Percentiles rank a stretch among this genome's conserved stretches.
These are phyloP conservation scores for Trichacis sp. DNA, from an alignment of 2,888 invertebrate genomes.

Conservation along the genomic window DNA sequence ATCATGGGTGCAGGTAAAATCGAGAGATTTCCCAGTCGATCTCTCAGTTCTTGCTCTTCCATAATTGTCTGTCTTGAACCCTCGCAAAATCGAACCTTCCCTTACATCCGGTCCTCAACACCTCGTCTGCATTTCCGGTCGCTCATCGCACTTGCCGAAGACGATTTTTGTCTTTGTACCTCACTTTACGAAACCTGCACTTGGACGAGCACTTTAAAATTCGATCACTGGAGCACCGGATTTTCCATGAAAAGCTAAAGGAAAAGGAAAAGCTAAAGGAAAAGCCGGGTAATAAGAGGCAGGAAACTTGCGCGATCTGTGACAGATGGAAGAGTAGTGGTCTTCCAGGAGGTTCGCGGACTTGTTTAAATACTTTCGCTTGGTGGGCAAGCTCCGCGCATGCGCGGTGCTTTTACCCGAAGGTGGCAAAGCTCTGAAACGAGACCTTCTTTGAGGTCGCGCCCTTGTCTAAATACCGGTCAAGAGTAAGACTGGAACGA, in stretches of 20 bases:
- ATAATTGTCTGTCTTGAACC: slow-evolving; percentile 39
- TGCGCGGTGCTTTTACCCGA: slow-evolving; percentile 51
- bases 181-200: not conserved
- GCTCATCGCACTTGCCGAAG: not conserved
- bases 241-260: too few relatives aligned
- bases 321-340: slow-evolving; percentile 61
- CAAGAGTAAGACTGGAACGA: slow-evolving; percentile 53
- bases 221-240: slow-evolving; percentile 1
- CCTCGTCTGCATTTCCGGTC: not conserved
- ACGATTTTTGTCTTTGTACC: too few relatives aligned
- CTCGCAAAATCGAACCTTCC: too few relatives aligned
- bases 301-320: slow-evolving; percentile 54
- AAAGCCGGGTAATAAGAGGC: too few relatives aligned
- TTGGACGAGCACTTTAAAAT: not conserved
- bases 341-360: slow-evolving; percentile 58
- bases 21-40: slow-evolving; percentile 61
- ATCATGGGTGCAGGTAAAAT: slow-evolving; percentile 70
- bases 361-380: slow-evolving; percentile 66
- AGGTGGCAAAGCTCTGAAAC: slow-evolving; percentile 43
- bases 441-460: slow-evolving; percentile 58
- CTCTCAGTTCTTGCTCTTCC: slow-evolving; percentile 63
- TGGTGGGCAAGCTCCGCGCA: slow-evolving; percentile 47
- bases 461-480: slow-evolving; percentile 63
- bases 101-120: not conserved
- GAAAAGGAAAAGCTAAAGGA: too few relatives aligned